phyloP scores from a whole-genome alignment of 2,113 vertebrate species.

The Aramus guarauna region DNA sequence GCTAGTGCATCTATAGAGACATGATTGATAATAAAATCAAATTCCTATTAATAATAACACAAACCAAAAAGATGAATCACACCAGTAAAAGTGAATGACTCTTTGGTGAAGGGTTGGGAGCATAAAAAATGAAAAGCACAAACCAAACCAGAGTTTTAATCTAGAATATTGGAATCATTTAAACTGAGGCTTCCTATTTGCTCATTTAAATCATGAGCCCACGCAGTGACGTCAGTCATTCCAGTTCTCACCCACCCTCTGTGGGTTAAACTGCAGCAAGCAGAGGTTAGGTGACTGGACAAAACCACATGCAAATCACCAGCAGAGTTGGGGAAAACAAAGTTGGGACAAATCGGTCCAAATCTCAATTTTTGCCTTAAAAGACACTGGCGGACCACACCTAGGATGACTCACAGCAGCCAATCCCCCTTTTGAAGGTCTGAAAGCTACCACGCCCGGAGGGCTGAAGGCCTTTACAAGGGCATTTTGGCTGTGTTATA shows the following conservation, averaged over 20 bases:
- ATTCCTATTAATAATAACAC: background rate
- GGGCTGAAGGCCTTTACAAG: background rate
- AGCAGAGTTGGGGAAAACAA: background rate
- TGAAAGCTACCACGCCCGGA: fast-evolving
- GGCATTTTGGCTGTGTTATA: background rate
- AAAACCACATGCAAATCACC: background rate
- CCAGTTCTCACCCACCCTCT: background rate
- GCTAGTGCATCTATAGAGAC: background rate
- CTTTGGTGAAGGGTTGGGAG: background rate
- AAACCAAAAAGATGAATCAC: background rate
- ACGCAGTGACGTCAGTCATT: fast-evolving
- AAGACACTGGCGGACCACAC: background rate
- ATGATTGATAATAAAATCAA: background rate
- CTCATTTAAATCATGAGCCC: background rate
- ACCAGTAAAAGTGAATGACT: background rate
- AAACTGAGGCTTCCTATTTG: background rate
- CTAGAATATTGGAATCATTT: background rate
- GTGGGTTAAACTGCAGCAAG: background rate
- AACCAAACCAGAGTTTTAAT: background rate
- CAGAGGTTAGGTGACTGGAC: background rate
- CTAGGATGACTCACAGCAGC: background rate
- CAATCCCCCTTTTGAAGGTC: background rate
- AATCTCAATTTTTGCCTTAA: background rate
- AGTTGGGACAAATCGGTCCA: background rate
- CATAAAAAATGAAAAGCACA: background rate